These are phyloP conservation scores for Lethocerus indicus DNA, from an alignment of 1,140 invertebrate genomes.

Conservation along the genomic window DNA sequence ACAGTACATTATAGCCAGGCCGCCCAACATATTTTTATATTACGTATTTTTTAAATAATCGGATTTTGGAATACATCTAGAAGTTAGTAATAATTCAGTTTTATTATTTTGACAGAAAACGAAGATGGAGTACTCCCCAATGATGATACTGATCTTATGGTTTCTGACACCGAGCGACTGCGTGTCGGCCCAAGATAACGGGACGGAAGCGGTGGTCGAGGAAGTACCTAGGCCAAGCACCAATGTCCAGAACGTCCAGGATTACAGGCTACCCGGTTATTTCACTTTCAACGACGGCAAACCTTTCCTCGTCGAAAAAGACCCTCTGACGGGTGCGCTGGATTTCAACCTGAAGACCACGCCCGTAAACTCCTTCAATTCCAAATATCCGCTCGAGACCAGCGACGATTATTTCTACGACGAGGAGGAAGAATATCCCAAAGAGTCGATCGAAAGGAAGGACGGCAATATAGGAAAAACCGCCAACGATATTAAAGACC, in stretches of 20 bases:
- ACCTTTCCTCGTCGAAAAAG: constrained; percentile 48
- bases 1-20: too few relatives aligned
- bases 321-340: constrained; percentile 39
- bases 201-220: constrained; percentile 10
- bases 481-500: constrained; percentile 29
- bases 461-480: constrained; percentile 24
- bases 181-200: not conserved
- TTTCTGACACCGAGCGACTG: constrained; percentile 6
- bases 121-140: constrained; percentile 10
- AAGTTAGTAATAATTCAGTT: too few relatives aligned
- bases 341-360: constrained; percentile 18
- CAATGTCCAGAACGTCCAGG: constrained; percentile 13
- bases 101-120: too few relatives aligned
- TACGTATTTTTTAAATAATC: too few relatives aligned
- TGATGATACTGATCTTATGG: constrained; percentile 9
- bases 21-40: too few relatives aligned
- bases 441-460: constrained; percentile 25
- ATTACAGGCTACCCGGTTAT: constrained; percentile 19
- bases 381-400: constrained; percentile 2
- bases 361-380: constrained; percentile 12
- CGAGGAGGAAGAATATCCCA: constrained; percentile 22
- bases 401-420: constrained; percentile 16
- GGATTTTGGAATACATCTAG: too few relatives aligned
- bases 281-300: constrained; percentile 45
- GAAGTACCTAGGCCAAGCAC: constrained; percentile 16